A percentile compares a stretch with the other conserved stretches of the same genome.
Evolutionary conservation across 2,797 vertebrate species (phyloP).

Genomic region (Dipus sagitta): DNA sequence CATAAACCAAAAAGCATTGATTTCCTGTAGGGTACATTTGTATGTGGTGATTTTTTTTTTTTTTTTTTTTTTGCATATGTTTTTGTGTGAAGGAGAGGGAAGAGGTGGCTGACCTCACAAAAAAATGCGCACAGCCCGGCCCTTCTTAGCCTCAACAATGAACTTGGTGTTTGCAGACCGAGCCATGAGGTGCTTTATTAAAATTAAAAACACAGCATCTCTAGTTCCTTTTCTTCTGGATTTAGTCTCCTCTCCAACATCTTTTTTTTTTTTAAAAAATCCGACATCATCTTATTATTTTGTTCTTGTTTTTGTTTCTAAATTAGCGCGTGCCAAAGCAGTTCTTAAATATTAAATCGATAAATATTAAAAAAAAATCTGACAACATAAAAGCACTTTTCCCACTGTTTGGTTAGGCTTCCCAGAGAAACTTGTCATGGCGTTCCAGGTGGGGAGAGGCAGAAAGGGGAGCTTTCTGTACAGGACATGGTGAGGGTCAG

Average conservation of each 20-base stretch:
- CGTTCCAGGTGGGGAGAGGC: not conserved
- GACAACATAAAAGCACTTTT: not conserved
- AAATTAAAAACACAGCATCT: constrained; percentile 21
- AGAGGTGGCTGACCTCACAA: not conserved
- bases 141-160: not conserved
- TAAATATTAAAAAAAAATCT: not conserved
- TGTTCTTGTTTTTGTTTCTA: too few species aligned
- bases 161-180: constrained; percentile 11
- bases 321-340: too few species aligned
- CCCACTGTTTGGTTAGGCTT: not conserved
- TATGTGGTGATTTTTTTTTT: constrained; percentile 3
- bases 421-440: not conserved
- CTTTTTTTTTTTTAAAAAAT: not conserved
- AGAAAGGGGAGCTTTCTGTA: fast-evolving
- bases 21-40: constrained; percentile 48
- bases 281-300: not conserved
- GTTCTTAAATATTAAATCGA: too few species aligned
- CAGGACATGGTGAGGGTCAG: not conserved
- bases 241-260: constrained; percentile 15
- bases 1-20: constrained; percentile 46
- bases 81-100: not conserved
- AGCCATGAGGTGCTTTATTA: not conserved
- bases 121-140: not conserved
- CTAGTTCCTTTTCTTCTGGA: not conserved
- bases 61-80: not conserved